A percentile compares a stretch with the other conserved stretches of the same genome.
Conservation (phyloP, 2,113 vertebrate genomes). For the Boulengeromyrus knoepffleri region DNA sequence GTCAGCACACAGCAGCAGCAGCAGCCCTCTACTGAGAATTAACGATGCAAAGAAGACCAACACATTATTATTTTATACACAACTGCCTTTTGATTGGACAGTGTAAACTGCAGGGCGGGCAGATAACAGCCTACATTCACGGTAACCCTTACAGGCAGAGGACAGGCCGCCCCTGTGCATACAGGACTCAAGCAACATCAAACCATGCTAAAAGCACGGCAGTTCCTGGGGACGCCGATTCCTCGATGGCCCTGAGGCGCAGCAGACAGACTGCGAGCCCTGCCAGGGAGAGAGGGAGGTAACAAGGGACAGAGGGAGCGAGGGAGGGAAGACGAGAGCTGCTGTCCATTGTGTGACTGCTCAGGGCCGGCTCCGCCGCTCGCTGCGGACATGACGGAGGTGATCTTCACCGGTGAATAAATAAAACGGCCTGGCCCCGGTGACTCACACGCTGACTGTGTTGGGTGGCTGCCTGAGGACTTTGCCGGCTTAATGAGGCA, state of each 20-base stretch:
- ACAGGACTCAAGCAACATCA: neutral
- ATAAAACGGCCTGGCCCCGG: neutral
- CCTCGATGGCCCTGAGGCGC: neutral
- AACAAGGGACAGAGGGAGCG: neutral
- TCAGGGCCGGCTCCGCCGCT: neutral
- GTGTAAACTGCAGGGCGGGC: neutral
- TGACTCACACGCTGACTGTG: neutral
- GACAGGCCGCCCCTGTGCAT: neutral
- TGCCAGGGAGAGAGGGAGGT: neutral
- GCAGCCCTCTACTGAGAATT: neutral
- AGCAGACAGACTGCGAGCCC: neutral
- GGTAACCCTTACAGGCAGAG: neutral
- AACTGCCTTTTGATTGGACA: neutral
- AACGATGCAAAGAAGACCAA: neutral
- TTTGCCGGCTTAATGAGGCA: neutral
- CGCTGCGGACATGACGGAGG: neutral
- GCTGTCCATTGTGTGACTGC: neutral
- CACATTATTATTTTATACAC: neutral
- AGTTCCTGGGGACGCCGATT: neutral
- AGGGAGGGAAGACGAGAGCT: neutral
- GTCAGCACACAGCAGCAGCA: neutral
- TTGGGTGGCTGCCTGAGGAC: neutral
- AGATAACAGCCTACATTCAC: neutral
- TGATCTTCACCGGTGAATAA: neutral
- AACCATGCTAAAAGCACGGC: neutral